These are phyloP conservation scores for Drosophila erecta DNA, from an alignment of 1,140 invertebrate genomes.

Conservation along the genomic window DNA sequence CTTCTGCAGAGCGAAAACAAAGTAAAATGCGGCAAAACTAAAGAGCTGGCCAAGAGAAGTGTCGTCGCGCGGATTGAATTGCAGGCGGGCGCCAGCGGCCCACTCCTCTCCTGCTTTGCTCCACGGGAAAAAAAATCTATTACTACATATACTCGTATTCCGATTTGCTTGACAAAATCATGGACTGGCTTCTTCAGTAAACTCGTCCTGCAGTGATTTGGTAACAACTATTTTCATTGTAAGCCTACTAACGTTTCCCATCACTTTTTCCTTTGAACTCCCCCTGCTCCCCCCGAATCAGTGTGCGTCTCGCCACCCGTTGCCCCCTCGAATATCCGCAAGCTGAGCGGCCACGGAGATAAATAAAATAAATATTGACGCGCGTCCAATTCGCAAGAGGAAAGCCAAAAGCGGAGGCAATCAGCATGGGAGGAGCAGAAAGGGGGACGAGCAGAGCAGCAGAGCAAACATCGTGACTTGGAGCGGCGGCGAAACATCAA, in stretches of 20 bases:
- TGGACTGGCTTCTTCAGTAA: too few species aligned
- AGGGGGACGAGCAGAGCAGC: constrained; percentile 24
- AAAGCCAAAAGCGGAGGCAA: constrained; percentile 2
- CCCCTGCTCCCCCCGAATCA: background rate
- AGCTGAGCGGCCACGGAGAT: constrained; percentile 27
- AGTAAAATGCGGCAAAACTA: background rate
- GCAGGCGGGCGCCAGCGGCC: constrained; percentile 53
- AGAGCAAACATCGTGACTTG: constrained; percentile 70
- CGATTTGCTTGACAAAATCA: too few species aligned
- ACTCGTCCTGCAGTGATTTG: too few species aligned
- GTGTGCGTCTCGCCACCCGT: background rate
- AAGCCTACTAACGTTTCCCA: background rate
- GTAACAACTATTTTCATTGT: too few species aligned
- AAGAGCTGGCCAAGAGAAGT: constrained; percentile 4
- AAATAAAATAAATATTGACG: constrained; percentile 54
- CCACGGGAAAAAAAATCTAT: background rate
- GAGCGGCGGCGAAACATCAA: constrained; percentile 81
- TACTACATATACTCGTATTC: too few species aligned
- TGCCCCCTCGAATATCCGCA: constrained; percentile 10
- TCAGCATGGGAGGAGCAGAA: constrained; percentile 3
- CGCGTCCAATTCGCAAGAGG: constrained; percentile 48
- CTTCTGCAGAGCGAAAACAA: constrained; percentile 38
- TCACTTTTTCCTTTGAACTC: background rate
- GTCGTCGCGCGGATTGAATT: constrained; percentile 47
- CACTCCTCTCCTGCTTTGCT: too few species aligned